Percentiles rank a stretch among this genome's conserved stretches.
Conservation (phyloP, 2,113 vertebrate genomes). For the Trogon melanurus region DNA sequence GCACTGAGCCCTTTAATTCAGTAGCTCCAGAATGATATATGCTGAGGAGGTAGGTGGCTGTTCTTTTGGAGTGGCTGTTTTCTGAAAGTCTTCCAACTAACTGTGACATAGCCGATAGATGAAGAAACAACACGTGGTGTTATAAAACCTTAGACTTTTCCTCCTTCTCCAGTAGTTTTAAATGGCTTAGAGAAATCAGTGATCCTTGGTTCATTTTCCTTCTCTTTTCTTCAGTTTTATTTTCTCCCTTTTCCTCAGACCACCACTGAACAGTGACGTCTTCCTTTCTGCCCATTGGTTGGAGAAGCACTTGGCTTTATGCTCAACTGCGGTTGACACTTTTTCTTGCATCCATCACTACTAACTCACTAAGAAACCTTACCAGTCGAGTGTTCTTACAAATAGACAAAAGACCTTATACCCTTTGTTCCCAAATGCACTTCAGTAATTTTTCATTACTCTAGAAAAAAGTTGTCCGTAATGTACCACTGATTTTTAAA, state of each 20-base stretch:
- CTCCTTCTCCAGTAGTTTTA: slow-evolving; percentile 33
- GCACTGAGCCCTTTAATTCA: background rate
- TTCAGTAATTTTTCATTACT: slow-evolving; percentile 60
- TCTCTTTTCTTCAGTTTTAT: slow-evolving; percentile 52
- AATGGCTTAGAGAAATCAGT: slow-evolving; percentile 61
- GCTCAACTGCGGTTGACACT: slow-evolving; percentile 35
- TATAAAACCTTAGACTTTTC: slow-evolving; percentile 23
- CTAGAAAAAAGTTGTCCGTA: background rate
- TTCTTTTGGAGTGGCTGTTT: background rate
- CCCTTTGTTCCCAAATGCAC: slow-evolving; percentile 57
- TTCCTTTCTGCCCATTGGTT: slow-evolving; percentile 23
- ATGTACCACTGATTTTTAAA: slow-evolving; percentile 66
- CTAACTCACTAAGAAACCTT: slow-evolving; percentile 61
- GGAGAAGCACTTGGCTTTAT: slow-evolving; percentile 24
- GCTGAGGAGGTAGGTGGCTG: background rate
- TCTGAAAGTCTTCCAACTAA: slow-evolving; percentile 3
- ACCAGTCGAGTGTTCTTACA: slow-evolving; percentile 39
- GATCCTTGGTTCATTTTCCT: slow-evolving; percentile 57
- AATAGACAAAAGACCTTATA: slow-evolving; percentile 47
- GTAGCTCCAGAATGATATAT: background rate
- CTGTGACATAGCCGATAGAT: background rate
- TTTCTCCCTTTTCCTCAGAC: slow-evolving; percentile 43
- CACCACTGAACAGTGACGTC: background rate
- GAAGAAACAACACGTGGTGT: background rate
- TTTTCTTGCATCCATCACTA: slow-evolving; percentile 57